phyloP scores from a whole-genome alignment of 2,797 vertebrate species.

The Rhabdomys pumilio region DNA sequence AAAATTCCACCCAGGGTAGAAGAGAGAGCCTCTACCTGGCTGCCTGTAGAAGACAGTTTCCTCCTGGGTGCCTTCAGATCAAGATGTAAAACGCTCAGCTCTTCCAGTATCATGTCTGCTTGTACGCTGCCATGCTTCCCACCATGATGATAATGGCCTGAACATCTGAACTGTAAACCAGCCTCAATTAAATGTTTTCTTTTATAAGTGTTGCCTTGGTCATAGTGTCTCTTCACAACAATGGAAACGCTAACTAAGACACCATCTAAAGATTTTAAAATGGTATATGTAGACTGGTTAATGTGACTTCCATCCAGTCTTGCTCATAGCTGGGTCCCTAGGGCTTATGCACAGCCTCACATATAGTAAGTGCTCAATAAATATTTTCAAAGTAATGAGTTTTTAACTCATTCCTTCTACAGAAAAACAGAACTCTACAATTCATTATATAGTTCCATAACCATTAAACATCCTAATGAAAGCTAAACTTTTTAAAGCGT shows the following conservation, averaged over 20 bases:
- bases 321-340: background rate
- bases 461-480: conserved; percentile 1
- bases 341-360: background rate
- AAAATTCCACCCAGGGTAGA: background rate
- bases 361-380: background rate
- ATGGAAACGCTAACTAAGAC: background rate
- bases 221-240: background rate
- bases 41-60: background rate
- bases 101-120: background rate
- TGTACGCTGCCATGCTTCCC: background rate
- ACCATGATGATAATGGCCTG: background rate
- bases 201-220: background rate
- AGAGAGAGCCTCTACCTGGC: background rate
- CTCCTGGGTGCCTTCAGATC: background rate
- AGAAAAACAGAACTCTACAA: background rate
- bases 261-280: background rate
- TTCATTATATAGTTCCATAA: conserved; percentile 9
- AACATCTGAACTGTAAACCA: background rate
- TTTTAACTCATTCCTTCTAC: conserved; percentile 12
- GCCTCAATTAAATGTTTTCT: background rate
- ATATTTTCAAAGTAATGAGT: background rate
- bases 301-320: background rate
- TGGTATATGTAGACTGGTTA: background rate
- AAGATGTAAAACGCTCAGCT: background rate
- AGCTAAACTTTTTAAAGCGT: background rate